Percentiles rank a stretch among this genome's conserved stretches.
Evolutionary conservation across 2,113 vertebrate species (phyloP).

Genomic region (Microcebus lehilahytsara): DNA sequence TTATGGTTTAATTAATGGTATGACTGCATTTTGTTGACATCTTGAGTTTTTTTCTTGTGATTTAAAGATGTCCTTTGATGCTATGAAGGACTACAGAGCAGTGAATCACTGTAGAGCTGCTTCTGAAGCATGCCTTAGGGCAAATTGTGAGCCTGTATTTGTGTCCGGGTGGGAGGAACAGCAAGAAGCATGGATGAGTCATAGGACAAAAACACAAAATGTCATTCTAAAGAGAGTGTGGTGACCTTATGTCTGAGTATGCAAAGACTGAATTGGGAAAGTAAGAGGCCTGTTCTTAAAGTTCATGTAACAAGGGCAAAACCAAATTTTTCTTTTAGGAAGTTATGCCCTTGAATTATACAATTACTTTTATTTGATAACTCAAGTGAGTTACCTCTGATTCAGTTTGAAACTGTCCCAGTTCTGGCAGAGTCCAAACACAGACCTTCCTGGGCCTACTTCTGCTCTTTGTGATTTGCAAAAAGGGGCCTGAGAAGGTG

Average conservation of each 20-base stretch:
- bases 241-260: slow-evolving; percentile 29
- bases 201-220: slow-evolving; percentile 43
- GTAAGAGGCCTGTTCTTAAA: background rate
- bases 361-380: background rate
- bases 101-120: background rate
- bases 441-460: background rate
- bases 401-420: background rate
- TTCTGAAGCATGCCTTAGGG: background rate
- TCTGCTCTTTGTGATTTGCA: background rate
- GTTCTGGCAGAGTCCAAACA: background rate
- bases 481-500: background rate
- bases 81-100: background rate
- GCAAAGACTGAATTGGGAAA: background rate
- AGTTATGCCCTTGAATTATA: background rate
- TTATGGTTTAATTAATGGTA: background rate
- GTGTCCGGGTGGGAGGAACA: background rate
- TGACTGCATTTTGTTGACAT: background rate
- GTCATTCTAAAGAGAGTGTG: background rate
- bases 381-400: background rate
- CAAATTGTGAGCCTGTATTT: background rate
- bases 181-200: slow-evolving; percentile 35
- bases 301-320: background rate
- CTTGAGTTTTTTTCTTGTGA: background rate
- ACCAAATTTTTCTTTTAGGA: background rate
- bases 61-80: slow-evolving; percentile 19